These are phyloP conservation scores for Tenthredo notha DNA, from an alignment of 2,888 invertebrate species.

Conservation along the genomic window DNA sequence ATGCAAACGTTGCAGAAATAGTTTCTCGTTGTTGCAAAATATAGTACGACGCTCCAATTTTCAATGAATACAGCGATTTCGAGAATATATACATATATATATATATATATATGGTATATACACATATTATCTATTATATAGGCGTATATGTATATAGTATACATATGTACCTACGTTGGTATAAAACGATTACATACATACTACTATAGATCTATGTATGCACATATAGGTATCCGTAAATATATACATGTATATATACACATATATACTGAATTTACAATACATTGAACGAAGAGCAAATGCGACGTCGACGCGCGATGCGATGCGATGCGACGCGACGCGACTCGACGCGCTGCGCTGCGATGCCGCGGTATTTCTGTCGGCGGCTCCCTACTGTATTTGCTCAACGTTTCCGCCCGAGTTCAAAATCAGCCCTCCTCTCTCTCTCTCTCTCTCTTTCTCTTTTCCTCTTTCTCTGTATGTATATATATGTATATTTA, in stretches of 20 bases:
- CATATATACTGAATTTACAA: background rate
- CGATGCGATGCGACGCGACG: background rate
- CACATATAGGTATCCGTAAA: background rate
- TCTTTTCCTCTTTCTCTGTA: background rate
- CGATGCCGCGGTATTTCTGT: background rate
- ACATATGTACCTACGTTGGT: too few species aligned
- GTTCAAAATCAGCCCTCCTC: background rate
- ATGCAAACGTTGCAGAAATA: conserved; percentile 46
- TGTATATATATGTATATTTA: background rate
- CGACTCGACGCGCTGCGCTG: background rate
- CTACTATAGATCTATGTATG: background rate
- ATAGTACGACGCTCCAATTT: background rate
- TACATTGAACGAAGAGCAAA: background rate
- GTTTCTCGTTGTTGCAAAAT: background rate
- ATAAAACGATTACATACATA: background rate
- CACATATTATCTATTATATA: too few species aligned
- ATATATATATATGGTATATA: background rate
- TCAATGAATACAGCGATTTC: background rate
- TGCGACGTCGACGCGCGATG: background rate
- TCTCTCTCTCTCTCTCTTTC: background rate
- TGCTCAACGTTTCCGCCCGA: conserved; percentile 4
- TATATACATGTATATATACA: background rate
- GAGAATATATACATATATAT: background rate
- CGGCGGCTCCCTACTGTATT: background rate
- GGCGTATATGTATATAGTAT: too few species aligned